phyloP scores from a whole-genome alignment of 2,797 vertebrate species.

The Sylvia borin region DNA sequence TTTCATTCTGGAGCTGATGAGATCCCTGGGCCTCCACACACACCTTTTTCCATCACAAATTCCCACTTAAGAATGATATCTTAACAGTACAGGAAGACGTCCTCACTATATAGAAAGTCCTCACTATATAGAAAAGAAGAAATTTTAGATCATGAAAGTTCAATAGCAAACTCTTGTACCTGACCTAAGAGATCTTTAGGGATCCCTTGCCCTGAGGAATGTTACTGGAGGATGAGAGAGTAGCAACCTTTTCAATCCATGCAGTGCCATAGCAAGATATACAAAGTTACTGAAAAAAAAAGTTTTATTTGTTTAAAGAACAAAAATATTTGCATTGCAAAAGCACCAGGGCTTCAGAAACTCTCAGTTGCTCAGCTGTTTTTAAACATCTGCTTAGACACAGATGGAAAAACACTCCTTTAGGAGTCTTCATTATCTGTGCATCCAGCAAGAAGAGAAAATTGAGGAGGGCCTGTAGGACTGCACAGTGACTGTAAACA shows the following conservation, averaged over 20 bases:
- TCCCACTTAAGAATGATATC: background rate
- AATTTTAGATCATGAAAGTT: background rate
- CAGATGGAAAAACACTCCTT: slow-evolving; percentile 45
- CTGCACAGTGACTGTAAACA: background rate
- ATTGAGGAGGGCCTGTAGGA: background rate
- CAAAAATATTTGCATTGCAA: background rate
- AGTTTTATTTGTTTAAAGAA: background rate
- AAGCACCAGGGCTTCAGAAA: background rate
- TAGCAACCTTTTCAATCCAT: background rate
- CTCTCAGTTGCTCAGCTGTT: background rate
- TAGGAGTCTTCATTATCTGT: slow-evolving; percentile 37
- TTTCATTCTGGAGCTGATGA: background rate
- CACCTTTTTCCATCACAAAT: background rate
- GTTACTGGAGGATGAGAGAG: background rate
- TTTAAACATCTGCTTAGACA: slow-evolving; percentile 37
- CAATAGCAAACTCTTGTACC: background rate
- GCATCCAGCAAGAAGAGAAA: background rate
- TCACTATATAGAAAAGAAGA: background rate
- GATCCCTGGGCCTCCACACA: background rate
- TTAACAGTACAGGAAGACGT: background rate
- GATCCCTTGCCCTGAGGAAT: background rate
- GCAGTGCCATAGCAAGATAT: background rate
- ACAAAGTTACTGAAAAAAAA: background rate
- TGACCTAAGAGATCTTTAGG: background rate
- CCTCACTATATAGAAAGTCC: background rate